Evolutionary conservation across 2,113 vertebrate genomes (phyloP).

Genomic region (Ochotona princeps): DNA sequence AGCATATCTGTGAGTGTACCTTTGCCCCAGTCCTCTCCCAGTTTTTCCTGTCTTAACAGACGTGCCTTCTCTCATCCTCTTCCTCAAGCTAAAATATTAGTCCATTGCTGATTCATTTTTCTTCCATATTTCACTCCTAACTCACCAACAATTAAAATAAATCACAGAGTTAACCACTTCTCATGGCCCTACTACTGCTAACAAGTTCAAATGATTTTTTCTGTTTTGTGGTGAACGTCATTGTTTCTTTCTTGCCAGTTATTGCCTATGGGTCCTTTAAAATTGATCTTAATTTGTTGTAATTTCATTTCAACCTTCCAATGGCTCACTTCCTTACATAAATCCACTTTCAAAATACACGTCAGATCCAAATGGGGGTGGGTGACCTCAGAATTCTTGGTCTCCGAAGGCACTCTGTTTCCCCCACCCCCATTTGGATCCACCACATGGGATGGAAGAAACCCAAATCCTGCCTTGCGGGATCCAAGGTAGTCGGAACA

Average conservation of each 20-base stretch:
- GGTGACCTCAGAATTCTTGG: no score
- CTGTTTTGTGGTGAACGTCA: background rate
- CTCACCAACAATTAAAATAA: background rate
- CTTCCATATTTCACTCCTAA: background rate
- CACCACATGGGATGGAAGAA: no score
- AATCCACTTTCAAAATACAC: background rate
- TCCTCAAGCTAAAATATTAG: background rate
- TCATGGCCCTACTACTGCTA: background rate
- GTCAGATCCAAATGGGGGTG: no score
- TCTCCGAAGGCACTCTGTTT: no score
- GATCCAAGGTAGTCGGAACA: no score
- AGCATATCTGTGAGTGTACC: background rate
- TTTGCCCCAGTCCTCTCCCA: background rate
- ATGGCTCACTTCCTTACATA: rapidly evolving
- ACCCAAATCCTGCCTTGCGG: no score
- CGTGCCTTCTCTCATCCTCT: background rate
- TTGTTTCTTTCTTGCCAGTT: background rate
- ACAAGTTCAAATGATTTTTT: background rate
- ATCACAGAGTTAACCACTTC: background rate
- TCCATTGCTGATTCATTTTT: background rate
- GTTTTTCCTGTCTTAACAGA: background rate
- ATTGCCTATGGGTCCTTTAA: background rate
- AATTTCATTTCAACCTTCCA: background rate
- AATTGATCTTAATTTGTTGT: background rate
- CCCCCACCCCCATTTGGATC: no score